Percentiles rank a stretch among this genome's conserved stretches.
These are phyloP conservation scores for Conopomorpha cramerella DNA, from an alignment of 1,140 invertebrate genomes.

Conservation along the genomic window DNA sequence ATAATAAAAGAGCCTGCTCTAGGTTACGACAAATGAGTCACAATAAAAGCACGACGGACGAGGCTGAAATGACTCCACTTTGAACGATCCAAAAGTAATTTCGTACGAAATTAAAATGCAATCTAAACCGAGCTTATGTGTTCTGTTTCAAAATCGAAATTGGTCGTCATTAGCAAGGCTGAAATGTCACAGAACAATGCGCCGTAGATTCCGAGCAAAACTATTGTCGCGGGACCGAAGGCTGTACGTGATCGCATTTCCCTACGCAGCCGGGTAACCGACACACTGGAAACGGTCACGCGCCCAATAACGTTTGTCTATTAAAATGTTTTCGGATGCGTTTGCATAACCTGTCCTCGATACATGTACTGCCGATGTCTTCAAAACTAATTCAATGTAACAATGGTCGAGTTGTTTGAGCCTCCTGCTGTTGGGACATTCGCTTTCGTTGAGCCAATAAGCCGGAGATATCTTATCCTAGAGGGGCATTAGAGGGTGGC, in stretches of 20 bases:
- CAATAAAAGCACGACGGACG: too few species aligned
- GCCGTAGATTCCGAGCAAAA: constrained; percentile 11
- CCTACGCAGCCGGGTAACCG: constrained; percentile 31
- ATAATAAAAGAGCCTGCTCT: too few species aligned
- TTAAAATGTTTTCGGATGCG: not conserved
- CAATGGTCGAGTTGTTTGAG: too few species aligned
- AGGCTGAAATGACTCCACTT: too few species aligned
- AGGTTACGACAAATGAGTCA: too few species aligned
- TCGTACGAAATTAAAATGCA: constrained; percentile 34
- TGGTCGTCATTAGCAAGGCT: constrained; percentile 54
- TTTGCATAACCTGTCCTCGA: too few species aligned
- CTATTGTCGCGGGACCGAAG: constrained; percentile 34
- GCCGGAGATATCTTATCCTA: too few species aligned
- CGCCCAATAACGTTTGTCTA: constrained; percentile 10
- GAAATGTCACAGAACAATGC: constrained; percentile 59
- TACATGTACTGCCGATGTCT: not conserved
- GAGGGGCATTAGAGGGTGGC: too few species aligned
- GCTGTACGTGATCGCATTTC: constrained; percentile 54
- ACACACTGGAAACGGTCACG: constrained; percentile 28
- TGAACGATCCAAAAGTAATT: constrained; percentile 12
- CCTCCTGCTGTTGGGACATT: too few species aligned
- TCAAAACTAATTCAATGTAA: constrained; percentile 1
- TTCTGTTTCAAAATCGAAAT: constrained; percentile 51
- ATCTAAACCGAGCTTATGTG: constrained; percentile 39
- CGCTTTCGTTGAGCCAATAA: constrained; percentile 1